These are phyloP conservation scores for Cathartes aura DNA, from an alignment of 2,113 vertebrate genomes.

Conservation along the genomic window DNA sequence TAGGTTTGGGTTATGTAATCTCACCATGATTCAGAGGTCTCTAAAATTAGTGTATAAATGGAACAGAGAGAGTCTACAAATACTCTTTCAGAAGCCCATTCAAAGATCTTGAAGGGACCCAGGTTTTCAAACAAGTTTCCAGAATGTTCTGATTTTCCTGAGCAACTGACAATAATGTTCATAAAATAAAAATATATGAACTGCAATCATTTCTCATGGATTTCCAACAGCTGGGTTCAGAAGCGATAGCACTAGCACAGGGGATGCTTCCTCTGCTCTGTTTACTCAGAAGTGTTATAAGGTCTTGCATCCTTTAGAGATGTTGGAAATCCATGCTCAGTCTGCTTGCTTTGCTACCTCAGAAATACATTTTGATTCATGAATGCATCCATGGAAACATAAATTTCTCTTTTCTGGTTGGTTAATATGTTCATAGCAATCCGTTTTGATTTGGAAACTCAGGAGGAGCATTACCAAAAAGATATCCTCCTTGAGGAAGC, in stretches of 20 bases:
- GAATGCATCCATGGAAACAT: neutral
- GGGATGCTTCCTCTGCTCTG: neutral
- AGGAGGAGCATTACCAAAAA: neutral
- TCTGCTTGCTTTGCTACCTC: neutral
- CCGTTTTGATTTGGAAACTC: neutral
- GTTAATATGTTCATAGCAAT: neutral
- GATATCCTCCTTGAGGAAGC: neutral
- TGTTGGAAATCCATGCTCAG: neutral
- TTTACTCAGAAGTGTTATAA: neutral
- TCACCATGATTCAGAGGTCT: neutral
- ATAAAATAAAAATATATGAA: neutral
- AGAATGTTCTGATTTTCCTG: neutral
- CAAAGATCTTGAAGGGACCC: neutral
- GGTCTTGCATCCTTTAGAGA: neutral
- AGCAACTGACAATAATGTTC: neutral
- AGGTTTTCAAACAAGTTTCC: neutral
- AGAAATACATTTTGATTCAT: neutral
- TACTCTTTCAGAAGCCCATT: neutral
- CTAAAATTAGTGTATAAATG: neutral
- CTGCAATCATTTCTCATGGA: neutral
- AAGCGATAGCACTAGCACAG: fast-evolving
- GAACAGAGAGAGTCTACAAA: neutral
- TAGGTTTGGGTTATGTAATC: neutral
- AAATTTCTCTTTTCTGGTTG: neutral
- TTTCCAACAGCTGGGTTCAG: neutral